A percentile compares a stretch with the other conserved stretches of the same genome.
These are phyloP conservation scores for Anguilla marmorata DNA, from an alignment of 2,797 vertebrate genomes.

Conservation along the genomic window DNA sequence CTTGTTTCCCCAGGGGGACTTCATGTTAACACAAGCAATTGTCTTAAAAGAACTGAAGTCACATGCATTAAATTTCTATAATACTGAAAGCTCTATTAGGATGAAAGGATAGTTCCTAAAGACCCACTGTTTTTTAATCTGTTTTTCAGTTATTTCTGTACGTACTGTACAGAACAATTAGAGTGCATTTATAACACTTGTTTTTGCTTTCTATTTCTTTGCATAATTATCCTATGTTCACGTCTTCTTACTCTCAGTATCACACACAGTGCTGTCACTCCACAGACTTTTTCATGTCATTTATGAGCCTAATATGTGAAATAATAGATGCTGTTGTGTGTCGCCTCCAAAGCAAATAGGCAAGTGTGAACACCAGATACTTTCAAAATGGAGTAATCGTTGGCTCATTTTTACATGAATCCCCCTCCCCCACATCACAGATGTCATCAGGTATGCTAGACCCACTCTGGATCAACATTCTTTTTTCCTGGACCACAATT, in stretches of 20 bases:
- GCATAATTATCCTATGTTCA: background rate
- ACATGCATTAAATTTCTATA: background rate
- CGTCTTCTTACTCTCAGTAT: background rate
- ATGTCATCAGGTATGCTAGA: background rate
- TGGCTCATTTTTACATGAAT: background rate
- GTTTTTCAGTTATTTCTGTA: background rate
- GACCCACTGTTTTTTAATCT: background rate
- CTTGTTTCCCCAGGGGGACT: background rate
- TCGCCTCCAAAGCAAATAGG: background rate
- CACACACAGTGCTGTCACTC: background rate
- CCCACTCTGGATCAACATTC: background rate
- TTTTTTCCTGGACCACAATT: background rate
- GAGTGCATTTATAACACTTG: background rate
- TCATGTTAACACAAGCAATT: background rate
- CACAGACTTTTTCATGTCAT: background rate
- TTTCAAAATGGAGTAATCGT: background rate
- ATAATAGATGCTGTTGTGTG: background rate
- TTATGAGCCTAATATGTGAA: background rate
- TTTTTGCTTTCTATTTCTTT: background rate
- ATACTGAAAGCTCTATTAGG: background rate
- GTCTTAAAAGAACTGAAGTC: background rate
- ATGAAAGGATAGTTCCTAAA: background rate
- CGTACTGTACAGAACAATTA: background rate
- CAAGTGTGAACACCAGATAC: background rate
- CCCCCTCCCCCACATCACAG: background rate